phyloP scores from a whole-genome alignment of 2,797 vertebrate genomes.

The Clarias laeviceps region DNA sequence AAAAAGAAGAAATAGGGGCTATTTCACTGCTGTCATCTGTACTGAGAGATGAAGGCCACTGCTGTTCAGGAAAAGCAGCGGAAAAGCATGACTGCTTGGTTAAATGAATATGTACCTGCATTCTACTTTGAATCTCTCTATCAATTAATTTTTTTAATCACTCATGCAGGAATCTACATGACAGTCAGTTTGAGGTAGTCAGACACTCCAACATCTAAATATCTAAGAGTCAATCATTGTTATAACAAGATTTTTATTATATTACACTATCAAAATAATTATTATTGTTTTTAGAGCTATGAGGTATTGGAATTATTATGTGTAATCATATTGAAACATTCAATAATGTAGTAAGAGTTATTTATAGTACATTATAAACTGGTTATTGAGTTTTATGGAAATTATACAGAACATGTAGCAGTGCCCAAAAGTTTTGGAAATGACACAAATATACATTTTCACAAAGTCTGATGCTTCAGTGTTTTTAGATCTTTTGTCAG shows the following conservation, averaged over 20 bases:
- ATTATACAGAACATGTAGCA: neutral
- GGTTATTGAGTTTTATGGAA: neutral
- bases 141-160: neutral
- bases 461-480: too few relatives aligned
- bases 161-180: neutral
- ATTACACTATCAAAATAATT: neutral
- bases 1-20: conserved; percentile 11
- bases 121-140: neutral
- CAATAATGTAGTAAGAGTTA: neutral
- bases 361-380: neutral
- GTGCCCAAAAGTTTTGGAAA: too few relatives aligned
- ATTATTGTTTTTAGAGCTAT: neutral
- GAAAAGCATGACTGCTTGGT: conserved; percentile 35
- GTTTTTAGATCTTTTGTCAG: too few relatives aligned
- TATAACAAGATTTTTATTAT: neutral
- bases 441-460: too few relatives aligned
- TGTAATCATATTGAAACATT: neutral
- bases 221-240: neutral
- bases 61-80: conserved; percentile 31
- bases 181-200: neutral
- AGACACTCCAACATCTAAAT: neutral
- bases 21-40: conserved; percentile 39
- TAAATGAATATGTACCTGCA: conserved; percentile 39
- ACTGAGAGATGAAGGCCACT: conserved; percentile 47
- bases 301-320: too few relatives aligned